Evolutionary conservation across 2,797 vertebrate species (phyloP).

Genomic region (Pogonophryne albipinna): DNA sequence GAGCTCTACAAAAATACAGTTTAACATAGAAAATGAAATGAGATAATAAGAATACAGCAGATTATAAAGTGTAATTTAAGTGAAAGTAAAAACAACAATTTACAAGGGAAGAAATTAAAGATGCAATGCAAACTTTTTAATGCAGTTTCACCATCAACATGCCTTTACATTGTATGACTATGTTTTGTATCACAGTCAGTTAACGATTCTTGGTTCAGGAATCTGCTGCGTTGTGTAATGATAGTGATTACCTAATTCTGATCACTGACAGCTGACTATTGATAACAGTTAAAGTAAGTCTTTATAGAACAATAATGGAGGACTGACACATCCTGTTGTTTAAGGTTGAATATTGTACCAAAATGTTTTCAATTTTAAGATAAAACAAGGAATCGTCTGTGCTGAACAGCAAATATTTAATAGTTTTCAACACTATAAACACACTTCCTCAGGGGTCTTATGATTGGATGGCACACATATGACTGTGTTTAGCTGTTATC

Average conservation of each 20-base stretch:
- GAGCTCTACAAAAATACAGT: too few species aligned
- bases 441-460: constrained; percentile 8
- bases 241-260: constrained; percentile 28
- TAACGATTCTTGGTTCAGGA: constrained; percentile 26
- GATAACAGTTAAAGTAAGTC: constrained; percentile 18
- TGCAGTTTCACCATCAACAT: background rate
- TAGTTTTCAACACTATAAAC: constrained; percentile 27
- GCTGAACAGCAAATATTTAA: constrained; percentile 13
- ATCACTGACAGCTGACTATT: constrained; percentile 37
- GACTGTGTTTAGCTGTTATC: constrained; percentile 27
- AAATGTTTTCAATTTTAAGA: background rate
- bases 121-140: background rate
- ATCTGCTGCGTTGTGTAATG: constrained; percentile 42
- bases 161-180: background rate
- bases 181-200: background rate
- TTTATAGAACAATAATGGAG: constrained; percentile 35
- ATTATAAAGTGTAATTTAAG: too few species aligned
- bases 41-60: too few species aligned
- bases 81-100: too few species aligned
- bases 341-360: background rate
- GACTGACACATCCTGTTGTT: background rate
- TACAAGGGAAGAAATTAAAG: background rate
- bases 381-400: constrained; percentile 1
- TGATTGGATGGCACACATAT: constrained; percentile 50
- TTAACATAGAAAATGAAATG: too few species aligned